Base-by-base conservation (phyloP, 2,888 invertebrate genomes). In the Gasteruption jaculator region DNA sequence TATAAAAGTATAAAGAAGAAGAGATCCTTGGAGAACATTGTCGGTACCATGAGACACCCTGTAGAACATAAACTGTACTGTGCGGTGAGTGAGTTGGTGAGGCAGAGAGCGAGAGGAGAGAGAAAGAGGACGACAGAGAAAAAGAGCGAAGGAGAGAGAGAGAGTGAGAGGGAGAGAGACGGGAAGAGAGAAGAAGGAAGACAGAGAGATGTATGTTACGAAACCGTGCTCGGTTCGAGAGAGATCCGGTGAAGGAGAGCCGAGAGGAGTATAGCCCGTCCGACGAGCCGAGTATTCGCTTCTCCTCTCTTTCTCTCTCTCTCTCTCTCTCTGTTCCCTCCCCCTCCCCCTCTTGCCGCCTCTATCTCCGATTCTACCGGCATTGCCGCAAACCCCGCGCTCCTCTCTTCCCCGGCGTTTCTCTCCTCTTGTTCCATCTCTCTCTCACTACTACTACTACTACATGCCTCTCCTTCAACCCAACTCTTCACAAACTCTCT, bases 141-240 rank as follows among this genome's bases (percentile, higher is more conserved):
- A n/a, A n/a, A n/a, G n/a, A 10, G 7, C 6, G 12, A 5, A 15
- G 31, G 5, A 4, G 31, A 15, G 31, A 16, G 29, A 38, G 34
- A 14, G 16, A 14, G 15, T 10, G 31, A 30, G 31, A 19, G 31
- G 18, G 18, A 20, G 25, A 31, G 16, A 31, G 31, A 31, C 8
- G n/a, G n/a, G 16, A n/a, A 41, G 35, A 29, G 19, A 30, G 12
- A 40, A 29, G 38, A 27, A 49, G 44, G 43, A 49, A 48, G 46
- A 40, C 48, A 48, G 44, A 48, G 49, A 50, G 54, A 54, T 50
- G 56, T 49, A 52, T 55, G 49, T 63, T 63, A 63, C 62, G 62
- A 63, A 63, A 63, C 60, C 61, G 56, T 56, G 48, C 51, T 50
- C 48, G 50, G 43, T 43, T 41, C 44, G 45, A 32, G 31, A 41